Percentiles rank a stretch among this genome's conserved stretches.
These are phyloP conservation scores for Teleopsis dalmanni DNA, from an alignment of 1,140 invertebrate genomes.

Conservation along the genomic window DNA sequence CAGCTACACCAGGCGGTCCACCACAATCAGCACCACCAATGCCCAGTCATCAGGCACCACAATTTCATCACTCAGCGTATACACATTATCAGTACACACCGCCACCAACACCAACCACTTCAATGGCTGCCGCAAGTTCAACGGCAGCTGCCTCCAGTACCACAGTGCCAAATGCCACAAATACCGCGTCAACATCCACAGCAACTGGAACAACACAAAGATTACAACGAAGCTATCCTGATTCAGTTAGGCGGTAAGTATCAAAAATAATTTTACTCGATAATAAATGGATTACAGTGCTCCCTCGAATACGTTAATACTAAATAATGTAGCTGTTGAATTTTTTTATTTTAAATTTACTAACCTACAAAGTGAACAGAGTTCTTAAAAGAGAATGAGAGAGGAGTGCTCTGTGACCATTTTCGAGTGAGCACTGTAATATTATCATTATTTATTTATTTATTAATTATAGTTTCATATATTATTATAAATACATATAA, in stretches of 20 bases:
- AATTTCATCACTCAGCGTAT: conserved; percentile 26
- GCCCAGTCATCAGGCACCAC: conserved; percentile 22
- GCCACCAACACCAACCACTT: conserved; percentile 37
- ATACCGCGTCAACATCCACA: conserved; percentile 17
- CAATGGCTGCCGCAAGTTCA: conserved; percentile 19
- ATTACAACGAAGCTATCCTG: conserved; percentile 36
- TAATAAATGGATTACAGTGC: too few species aligned
- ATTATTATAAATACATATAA: too few species aligned
- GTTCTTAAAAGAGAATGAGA: too few species aligned
- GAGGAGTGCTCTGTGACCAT: too few species aligned
- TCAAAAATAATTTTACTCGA: too few species aligned
- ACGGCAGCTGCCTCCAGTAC: conserved; percentile 16
- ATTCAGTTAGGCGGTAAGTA: conserved; percentile 40
- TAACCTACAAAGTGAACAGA: too few species aligned
- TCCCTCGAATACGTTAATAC: too few species aligned
- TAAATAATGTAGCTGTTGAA: too few species aligned
- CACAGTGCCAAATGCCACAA: conserved; percentile 8
- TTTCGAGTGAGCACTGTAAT: too few species aligned
- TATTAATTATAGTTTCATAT: too few species aligned
- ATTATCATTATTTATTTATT: too few species aligned
- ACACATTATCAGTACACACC: conserved; percentile 33
- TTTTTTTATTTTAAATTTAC: too few species aligned
- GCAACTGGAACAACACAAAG: conserved; percentile 10
- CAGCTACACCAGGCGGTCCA: conserved; percentile 16
- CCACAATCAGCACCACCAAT: conserved; percentile 38